These are phyloP conservation scores for Drosophila glabriapex DNA, from an alignment of 2,888 invertebrate species.

Conservation along the genomic window DNA sequence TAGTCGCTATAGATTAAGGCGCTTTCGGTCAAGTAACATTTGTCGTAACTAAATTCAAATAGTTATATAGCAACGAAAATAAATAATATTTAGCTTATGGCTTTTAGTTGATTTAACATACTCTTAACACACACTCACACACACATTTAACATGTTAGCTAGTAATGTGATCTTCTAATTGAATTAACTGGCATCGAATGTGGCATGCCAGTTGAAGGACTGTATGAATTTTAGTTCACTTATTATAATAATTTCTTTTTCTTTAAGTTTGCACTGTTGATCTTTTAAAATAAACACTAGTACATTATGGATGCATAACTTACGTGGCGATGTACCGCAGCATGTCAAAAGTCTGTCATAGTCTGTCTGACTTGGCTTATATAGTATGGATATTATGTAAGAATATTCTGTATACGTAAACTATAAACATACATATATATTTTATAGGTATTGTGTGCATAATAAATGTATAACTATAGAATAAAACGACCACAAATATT, in stretches of 20 bases:
- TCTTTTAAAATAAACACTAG: conserved; percentile 31
- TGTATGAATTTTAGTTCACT: conserved; percentile 47
- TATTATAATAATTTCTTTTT: conserved; percentile 5
- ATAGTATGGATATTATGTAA: conserved; percentile 41
- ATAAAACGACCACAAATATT: conserved; percentile 55
- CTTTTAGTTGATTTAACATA: conserved; percentile 31
- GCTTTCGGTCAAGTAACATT: conserved; percentile 35
- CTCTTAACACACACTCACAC: conserved; percentile 3
- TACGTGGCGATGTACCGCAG: conserved; percentile 20
- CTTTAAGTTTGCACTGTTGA: conserved; percentile 54
- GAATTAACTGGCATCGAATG: conserved; percentile 38
- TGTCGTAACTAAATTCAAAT: conserved; percentile 46
- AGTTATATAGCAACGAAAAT: conserved; percentile 27
- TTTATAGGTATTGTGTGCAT: conserved; percentile 59
- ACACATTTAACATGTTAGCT: conserved; percentile 31
- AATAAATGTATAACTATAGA: conserved; percentile 72
- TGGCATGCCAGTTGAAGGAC: conserved; percentile 35
- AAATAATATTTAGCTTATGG: conserved; percentile 27
- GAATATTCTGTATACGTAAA: conserved; percentile 43
- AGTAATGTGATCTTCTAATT: conserved; percentile 56
- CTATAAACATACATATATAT: conserved; percentile 27
- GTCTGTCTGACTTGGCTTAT: conserved; percentile 34
- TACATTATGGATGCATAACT: not conserved
- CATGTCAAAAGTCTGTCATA: conserved; percentile 34
- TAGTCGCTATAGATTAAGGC: conserved; percentile 34